Evolutionary conservation across 2,113 vertebrate species (phyloP).

Genomic region (Pedetes capensis): DNA sequence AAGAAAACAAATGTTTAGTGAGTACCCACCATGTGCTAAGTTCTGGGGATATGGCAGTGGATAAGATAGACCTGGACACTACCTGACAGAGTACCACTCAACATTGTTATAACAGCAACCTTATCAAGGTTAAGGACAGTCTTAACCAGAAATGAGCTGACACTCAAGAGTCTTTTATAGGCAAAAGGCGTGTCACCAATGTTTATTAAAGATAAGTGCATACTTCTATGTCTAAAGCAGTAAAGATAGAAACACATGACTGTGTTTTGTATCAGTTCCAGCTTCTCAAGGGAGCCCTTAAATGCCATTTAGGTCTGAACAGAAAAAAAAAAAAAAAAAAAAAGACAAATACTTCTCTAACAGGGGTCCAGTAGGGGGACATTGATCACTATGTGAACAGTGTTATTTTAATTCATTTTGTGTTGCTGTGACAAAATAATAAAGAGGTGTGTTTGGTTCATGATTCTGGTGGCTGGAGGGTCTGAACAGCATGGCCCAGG

Average conservation of each 20-base stretch:
- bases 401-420: background rate
- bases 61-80: background rate
- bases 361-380: background rate
- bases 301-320: background rate
- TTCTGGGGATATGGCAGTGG: background rate
- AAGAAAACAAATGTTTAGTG: background rate
- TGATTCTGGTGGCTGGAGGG: background rate
- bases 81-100: background rate
- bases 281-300: background rate
- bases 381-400: background rate
- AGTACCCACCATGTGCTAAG: background rate
- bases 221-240: background rate
- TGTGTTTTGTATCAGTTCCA: slow-evolving; percentile 34
- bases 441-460: background rate
- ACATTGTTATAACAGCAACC: background rate
- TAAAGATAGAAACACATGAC: background rate
- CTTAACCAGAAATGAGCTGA: slow-evolving; percentile 1
- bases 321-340: slow-evolving; percentile 1
- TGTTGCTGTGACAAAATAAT: background rate
- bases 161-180: background rate
- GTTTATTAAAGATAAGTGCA: background rate
- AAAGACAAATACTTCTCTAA: background rate
- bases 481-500: background rate
- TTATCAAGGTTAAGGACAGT: background rate
- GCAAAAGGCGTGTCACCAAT: background rate